Conservation (phyloP, 2,888 invertebrate species). For the Arctia plantaginis region DNA sequence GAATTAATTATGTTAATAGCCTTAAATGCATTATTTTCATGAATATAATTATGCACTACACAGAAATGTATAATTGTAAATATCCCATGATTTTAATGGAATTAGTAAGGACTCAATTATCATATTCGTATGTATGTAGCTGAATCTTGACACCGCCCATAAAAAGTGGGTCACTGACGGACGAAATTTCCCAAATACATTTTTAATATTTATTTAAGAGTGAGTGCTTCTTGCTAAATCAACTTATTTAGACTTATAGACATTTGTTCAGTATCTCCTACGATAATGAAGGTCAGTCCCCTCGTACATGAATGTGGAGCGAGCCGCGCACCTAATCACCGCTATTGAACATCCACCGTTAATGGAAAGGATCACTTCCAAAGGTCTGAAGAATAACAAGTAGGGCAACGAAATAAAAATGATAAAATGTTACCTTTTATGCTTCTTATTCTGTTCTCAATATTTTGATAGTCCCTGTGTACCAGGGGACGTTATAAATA, state of each 20-base stretch:
- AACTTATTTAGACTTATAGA: not conserved
- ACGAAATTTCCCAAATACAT: not conserved
- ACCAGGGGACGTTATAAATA: not conserved
- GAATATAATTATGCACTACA: too few species aligned
- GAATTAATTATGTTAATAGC: too few species aligned
- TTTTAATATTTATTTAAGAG: not conserved
- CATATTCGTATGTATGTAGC: not conserved
- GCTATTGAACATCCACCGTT: not conserved
- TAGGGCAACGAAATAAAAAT: not conserved
- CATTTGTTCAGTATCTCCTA: not conserved
- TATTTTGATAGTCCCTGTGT: not conserved
- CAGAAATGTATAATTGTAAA: too few species aligned
- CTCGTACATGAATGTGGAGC: not conserved
- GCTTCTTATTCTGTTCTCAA: not conserved
- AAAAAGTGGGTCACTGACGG: not conserved
- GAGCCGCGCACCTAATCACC: conserved; percentile 1
- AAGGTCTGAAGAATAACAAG: not conserved
- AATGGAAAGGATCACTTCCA: not conserved
- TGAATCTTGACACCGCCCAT: not conserved
- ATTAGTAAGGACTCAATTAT: not conserved
- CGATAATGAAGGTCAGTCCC: not conserved
- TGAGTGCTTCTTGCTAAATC: not conserved
- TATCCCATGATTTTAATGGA: too few species aligned
- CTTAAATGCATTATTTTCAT: too few species aligned
- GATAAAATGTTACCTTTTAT: too few species aligned